Base-by-base conservation (phyloP, 30 jellyfish, hydroid and myxozoan genomes). In the Turritopsis rubra region DNA sequence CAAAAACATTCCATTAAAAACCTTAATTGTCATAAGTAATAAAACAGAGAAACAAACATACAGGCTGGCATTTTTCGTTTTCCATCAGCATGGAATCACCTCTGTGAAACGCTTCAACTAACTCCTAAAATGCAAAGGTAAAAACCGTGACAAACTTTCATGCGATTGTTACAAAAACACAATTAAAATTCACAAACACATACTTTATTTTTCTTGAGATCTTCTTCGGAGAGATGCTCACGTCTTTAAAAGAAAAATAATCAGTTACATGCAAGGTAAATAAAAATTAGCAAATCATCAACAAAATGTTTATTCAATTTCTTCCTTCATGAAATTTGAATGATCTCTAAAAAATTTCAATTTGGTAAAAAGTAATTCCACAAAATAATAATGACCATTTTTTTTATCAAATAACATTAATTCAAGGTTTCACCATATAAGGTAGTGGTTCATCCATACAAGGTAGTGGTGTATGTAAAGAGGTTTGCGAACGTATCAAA, bases 151-250 rank as follows among this genome's bases (percentile, higher is more conserved):
- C 19, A 60, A 0, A 21, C 73, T 60, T 23, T 60, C n/a, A 18
- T 18, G 73, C 21, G 19, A 60, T 60, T 60, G 21, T 0, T 18
- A 23, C 73, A 60, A 18, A 60, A 60, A 60, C 21, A 18, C 21
- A 60, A 18, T 0, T 23, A 23, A 0, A 60, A 18, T 60, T 60
- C 73, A 23, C 0, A 23, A 60, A 21, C 73, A 18, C 65, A 13
- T 71, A 90, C 97, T 79, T 90, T 86, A 73, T 90, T 90, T 72
- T 90, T 90, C 71, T 82, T 87, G 26, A 90, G 85, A 72, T 90
- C 97, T 52, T 90, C 97, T 31, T 90, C 97, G 16, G 93, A 52
- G 19, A 90, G 83, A 79, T 90, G 97, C 72, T 90, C 97, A 66
- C 96, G 83, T 86, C 97, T 90, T 53, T 27, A 85, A 84, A 30